Conservation (phyloP, 2,888 invertebrate genomes). For the Dasypogon diadema region DNA sequence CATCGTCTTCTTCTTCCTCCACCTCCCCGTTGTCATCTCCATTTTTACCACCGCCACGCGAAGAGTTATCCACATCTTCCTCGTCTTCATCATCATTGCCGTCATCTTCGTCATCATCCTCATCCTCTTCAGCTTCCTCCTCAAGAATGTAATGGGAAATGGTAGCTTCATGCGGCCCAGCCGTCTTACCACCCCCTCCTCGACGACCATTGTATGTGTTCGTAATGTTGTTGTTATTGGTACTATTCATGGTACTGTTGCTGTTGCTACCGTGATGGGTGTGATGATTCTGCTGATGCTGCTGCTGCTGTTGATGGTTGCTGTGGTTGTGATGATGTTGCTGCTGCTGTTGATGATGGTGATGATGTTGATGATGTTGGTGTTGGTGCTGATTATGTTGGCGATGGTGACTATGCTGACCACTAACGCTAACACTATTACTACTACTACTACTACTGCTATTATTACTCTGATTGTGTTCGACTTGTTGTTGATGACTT, state of each 20-base stretch:
- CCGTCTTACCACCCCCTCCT: constrained; percentile 11
- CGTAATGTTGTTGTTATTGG: constrained; percentile 28
- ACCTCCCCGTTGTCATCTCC: no score
- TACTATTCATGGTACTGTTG: constrained; percentile 14
- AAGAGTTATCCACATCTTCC: background rate
- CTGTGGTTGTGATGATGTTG: no score
- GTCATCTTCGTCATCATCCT: constrained; percentile 11
- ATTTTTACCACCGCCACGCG: no score
- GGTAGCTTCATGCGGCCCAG: constrained; percentile 3
- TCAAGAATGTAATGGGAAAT: constrained; percentile 18
- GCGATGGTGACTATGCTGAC: constrained; percentile 52
- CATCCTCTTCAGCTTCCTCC: constrained; percentile 38
- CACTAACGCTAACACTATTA: constrained; percentile 27
- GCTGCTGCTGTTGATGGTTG: constrained; percentile 54
- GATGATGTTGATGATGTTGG: constrained; percentile 53
- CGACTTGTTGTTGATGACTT: constrained; percentile 37
- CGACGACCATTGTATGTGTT: constrained; percentile 1
- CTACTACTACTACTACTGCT: constrained; percentile 44
- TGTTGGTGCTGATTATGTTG: constrained; percentile 45
- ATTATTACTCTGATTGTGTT: constrained; percentile 40
- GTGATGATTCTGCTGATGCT: constrained; percentile 47
- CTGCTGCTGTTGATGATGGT: no score
- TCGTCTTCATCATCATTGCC: constrained; percentile 47
- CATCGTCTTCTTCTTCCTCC: no score
- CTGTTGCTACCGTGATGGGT: constrained; percentile 54